Evolutionary conservation across 2,797 vertebrate species (phyloP), one percentile per base, ranked within the genome.

Genomic region (Sphenopsis melanotis): DNA sequence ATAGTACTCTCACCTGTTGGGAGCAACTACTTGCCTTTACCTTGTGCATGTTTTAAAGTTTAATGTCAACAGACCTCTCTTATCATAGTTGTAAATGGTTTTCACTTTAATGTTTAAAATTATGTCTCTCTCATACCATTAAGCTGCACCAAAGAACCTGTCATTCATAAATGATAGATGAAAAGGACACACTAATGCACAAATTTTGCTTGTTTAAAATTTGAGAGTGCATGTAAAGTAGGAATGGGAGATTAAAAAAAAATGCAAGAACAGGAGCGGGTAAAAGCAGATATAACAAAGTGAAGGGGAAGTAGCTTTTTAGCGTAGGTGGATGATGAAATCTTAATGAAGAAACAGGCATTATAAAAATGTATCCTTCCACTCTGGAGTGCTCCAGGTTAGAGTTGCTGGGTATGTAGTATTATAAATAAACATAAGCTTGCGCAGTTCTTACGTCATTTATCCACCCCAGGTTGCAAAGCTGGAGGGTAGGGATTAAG

Each of bases 21-120:
- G 91, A 94, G 76, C 61, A 93, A 72, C 84, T 96, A 72, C 94
- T 97, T 97, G 95, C 98, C 98, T 98, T 97, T 98, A 98, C 98
- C 98, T 98, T 98, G 96, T 94, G 97, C 95, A 53, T 97, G 96
- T 98, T 98, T 99, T 98, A 99, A 99, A 99, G 97, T 99, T 99
- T 99, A 98, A 99, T 99, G 98, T 97, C 97, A 98, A 98, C 98
- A 99, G 98, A 99, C 98, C 98, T 99, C 98, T 98, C 98, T 98
- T 99, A 99, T 99, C 98, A 98, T 98, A 99, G 98, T 98, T 99
- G 99, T 99, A 99, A 99, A 99, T 99, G 98, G 98, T 99, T 99
- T 99, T 98, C 98, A 98, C 98, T 99, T 99, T 99, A 99, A 99
- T 99, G 99, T 99, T 99, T 99, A 99, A 99, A 99, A 99, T 98